phyloP scores from a whole-genome alignment of 2,888 invertebrate species.

The Eristalis arbustorum region DNA sequence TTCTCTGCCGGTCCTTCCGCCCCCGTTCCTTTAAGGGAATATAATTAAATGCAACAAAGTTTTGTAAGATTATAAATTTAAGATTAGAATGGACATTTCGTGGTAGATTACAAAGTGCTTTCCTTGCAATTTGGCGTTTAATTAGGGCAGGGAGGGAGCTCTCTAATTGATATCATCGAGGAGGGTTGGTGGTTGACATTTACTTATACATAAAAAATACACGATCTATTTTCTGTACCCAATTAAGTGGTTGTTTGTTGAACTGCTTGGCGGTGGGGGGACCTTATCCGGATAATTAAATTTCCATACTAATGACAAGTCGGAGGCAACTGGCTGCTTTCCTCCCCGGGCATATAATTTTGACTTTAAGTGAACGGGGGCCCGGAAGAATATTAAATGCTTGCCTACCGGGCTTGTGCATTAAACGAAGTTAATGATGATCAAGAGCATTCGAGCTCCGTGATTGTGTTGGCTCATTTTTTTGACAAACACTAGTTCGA shows the following conservation, averaged over 20 bases:
- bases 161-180: conserved; percentile 46
- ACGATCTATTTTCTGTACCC: background rate
- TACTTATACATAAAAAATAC: conserved; percentile 35
- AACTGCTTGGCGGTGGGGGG: background rate
- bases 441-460: too few relatives aligned
- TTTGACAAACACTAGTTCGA: too few relatives aligned
- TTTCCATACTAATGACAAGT: background rate
- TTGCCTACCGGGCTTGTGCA: too few relatives aligned
- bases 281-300: background rate
- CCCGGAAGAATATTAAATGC: too few relatives aligned
- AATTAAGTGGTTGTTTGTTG: conserved; percentile 53
- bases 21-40: conserved; percentile 17
- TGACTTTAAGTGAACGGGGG: too few relatives aligned
- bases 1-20: conserved; percentile 16
- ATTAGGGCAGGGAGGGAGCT: conserved; percentile 45
- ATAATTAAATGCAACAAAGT: conserved; percentile 67
- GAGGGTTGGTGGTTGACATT: conserved; percentile 37
- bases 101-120: conserved; percentile 37
- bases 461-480: too few relatives aligned
- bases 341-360: background rate
- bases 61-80: conserved; percentile 65
- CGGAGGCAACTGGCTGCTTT: background rate
- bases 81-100: conserved; percentile 64
- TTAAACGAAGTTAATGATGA: too few relatives aligned
- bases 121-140: conserved; percentile 30